phyloP scores from a whole-genome alignment of 2,797 vertebrate genomes.

The Trichosurus vulpecula region DNA sequence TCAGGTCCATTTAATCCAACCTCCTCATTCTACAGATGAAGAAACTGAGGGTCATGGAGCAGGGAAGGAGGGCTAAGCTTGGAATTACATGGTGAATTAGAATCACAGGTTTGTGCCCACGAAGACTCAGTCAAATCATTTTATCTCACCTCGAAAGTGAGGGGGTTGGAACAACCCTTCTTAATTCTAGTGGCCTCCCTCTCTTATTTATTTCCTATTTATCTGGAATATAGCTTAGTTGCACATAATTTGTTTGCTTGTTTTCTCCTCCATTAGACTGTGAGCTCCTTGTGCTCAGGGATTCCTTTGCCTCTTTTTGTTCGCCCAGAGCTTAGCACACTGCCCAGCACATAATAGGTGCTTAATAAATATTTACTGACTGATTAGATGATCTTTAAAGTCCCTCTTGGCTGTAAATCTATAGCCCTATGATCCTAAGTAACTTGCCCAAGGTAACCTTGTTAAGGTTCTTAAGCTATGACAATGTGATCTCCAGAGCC shows the following conservation, averaged over 20 bases:
- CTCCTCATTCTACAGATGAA: not conserved
- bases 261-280: not conserved
- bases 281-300: too few species aligned
- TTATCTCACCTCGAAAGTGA: not conserved
- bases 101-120: not conserved
- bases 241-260: not conserved
- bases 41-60: not conserved
- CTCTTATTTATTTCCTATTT: not conserved
- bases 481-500: not conserved
- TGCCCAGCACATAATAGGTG: not conserved
- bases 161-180: not conserved
- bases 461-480: not conserved
- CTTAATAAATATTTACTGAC: not conserved
- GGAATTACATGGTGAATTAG: not conserved
- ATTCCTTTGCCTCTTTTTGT: too few species aligned
- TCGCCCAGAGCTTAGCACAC: not conserved
- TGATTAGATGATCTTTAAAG: not conserved
- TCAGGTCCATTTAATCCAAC: not conserved
- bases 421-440: not conserved
- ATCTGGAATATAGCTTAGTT: not conserved
- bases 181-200: not conserved
- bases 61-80: not conserved
- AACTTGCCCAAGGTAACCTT: not conserved
- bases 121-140: not conserved
- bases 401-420: not conserved